phyloP scores from a whole-genome alignment of 2,888 invertebrate genomes.

The Drosophila neotestacea region DNA sequence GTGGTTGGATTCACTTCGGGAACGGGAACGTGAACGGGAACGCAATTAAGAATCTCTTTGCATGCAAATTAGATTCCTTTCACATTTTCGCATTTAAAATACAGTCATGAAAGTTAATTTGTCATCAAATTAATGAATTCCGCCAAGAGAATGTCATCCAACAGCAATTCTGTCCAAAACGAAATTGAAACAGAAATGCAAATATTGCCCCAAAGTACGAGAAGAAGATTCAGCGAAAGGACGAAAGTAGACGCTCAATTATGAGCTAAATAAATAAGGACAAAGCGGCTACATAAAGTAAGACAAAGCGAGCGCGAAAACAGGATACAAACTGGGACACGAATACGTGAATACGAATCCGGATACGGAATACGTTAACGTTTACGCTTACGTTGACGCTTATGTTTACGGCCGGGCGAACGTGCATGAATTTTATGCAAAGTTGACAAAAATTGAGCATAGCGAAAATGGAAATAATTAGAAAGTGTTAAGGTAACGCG shows the following conservation, averaged over 20 bases:
- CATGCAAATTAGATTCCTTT: slow-evolving; percentile 59
- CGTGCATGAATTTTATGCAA: slow-evolving; percentile 74
- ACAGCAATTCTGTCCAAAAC: neutral
- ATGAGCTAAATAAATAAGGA: slow-evolving; percentile 66
- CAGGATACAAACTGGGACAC: slow-evolving; percentile 14
- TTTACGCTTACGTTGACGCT: neutral
- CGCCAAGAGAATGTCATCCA: slow-evolving; percentile 20
- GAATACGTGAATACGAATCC: slow-evolving; percentile 15
- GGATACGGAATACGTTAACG: slow-evolving; percentile 1
- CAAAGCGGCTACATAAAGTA: slow-evolving; percentile 38
- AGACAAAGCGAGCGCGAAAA: slow-evolving; percentile 30
- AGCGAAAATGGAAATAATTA: slow-evolving; percentile 58
- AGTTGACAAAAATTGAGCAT: slow-evolving; percentile 72
- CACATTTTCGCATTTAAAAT: slow-evolving; percentile 39
- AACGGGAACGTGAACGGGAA: neutral
- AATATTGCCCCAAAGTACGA: slow-evolving; percentile 34
- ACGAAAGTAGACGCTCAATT: slow-evolving; percentile 47
- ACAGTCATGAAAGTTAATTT: slow-evolving; percentile 67
- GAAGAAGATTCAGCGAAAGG: neutral
- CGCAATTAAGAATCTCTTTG: slow-evolving; percentile 52
- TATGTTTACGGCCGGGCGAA: slow-evolving; percentile 24
- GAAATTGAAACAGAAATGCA: slow-evolving; percentile 44
- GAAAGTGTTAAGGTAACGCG: slow-evolving; percentile 43
- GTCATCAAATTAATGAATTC: slow-evolving; percentile 68
- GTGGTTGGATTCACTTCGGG: neutral